Evolutionary conservation across 2,113 vertebrate species (phyloP).

Genomic region (Misgurnus anguillicaudatus): DNA sequence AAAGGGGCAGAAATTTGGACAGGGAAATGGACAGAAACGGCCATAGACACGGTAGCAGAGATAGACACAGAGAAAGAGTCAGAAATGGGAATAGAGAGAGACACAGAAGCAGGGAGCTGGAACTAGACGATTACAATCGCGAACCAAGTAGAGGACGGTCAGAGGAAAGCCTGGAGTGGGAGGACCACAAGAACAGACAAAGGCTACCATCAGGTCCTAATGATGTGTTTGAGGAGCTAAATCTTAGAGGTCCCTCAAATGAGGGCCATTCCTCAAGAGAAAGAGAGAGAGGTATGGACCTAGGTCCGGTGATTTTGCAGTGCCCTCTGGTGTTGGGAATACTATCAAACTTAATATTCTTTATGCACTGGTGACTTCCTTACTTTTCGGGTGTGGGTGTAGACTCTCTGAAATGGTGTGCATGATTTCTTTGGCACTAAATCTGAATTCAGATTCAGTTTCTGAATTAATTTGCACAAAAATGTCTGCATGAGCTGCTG

Average conservation of each 20-base stretch:
- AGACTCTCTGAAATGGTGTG: neutral
- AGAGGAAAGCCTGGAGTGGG: slow-evolving; percentile 40
- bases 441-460: neutral
- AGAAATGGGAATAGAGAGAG: slow-evolving; percentile 52
- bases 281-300: slow-evolving; percentile 82
- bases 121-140: slow-evolving; percentile 44
- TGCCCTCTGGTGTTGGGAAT: slow-evolving; percentile 52
- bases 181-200: slow-evolving; percentile 45
- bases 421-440: neutral
- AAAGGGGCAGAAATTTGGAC: slow-evolving; percentile 12
- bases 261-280: slow-evolving; percentile 54
- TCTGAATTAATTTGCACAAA: neutral
- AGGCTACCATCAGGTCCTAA: slow-evolving; percentile 56
- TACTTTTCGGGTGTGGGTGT: neutral
- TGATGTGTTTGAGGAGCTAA: slow-evolving; percentile 65
- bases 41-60: neutral
- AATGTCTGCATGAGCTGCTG: neutral
- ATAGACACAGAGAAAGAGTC: slow-evolving; percentile 11
- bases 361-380: neutral
- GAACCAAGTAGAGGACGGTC: slow-evolving; percentile 19
- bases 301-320: slow-evolving; percentile 55
- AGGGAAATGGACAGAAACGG: slow-evolving; percentile 20
- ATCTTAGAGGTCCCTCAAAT: slow-evolving; percentile 39
- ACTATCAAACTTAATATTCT: slow-evolving; percentile 21
- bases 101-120: slow-evolving; percentile 56